Base-by-base conservation (phyloP, 2,113 vertebrate species). In the Rhea americana region DNA sequence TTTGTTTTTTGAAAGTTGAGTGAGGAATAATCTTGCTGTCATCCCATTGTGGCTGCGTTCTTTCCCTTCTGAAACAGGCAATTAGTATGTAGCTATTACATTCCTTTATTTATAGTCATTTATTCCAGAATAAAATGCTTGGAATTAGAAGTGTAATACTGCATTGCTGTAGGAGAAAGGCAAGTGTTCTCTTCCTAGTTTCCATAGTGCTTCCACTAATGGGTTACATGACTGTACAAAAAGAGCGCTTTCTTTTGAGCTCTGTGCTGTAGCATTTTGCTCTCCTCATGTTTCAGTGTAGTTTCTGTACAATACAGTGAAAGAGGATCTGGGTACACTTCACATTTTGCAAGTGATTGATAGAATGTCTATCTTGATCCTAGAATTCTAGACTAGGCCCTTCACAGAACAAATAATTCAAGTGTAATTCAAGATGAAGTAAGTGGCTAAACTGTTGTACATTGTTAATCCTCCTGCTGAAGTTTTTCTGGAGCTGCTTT, bases 31-130 rank as follows among this genome's bases (percentile, higher is more conserved):
- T 20, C 22, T 84, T 81, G 53, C 48, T 1, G 0, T 94, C 77
- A 56, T 82, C 70, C 76, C 70, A 43, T 72, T 78, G 91, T 91
- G 89, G 82, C 87, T 90, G 59, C 67, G 30, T 85, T 89, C 59
- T 51, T 79, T 72, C 61, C 32, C 21, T 91, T 94, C 68, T 93
- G 77, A 72, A 90, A 68, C 87, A 94, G 90, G 71, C 80, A 63
- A 45, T 82, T 94, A 78, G 81, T 84, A 87, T 93, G 71, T 79
- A 88, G 82, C 73, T 95, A 56, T 87, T 93, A 63, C 75, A 82
- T 90, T 85, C 75, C 37, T 85, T 80, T 92, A 87, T 90, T 94
- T 94, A 86, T 91, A 88, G 30, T 87, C 84, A 86, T 90, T 82
- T 80, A 80, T 78, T 91, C 72, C 63, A 58, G 66, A 79, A 70